Evolutionary conservation across 2,797 vertebrate species (phyloP).

Genomic region (Morelia viridis): DNA sequence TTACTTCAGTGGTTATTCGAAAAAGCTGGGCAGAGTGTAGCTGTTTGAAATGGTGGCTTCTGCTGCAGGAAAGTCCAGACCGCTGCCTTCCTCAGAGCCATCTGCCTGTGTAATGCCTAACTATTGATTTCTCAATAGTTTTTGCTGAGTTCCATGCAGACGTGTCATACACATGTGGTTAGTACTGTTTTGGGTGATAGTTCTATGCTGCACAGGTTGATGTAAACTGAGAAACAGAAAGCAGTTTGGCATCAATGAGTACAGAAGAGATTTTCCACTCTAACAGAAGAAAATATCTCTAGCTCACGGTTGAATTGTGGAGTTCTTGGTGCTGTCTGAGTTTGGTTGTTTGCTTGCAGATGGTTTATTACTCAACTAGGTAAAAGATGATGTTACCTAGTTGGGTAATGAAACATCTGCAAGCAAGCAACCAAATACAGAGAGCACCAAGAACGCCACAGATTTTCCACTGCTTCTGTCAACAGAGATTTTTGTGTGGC

Average conservation of each 20-base stretch:
- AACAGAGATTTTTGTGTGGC: background rate
- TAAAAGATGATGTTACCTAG: background rate
- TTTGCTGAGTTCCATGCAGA: background rate
- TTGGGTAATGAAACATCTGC: background rate
- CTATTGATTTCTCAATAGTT: background rate
- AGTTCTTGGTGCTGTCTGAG: background rate
- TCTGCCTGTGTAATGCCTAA: background rate
- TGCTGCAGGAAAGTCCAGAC: background rate
- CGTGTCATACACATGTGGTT: background rate
- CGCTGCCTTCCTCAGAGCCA: background rate
- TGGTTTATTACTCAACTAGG: background rate
- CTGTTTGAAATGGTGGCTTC: background rate
- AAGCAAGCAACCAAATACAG: background rate
- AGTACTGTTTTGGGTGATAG: background rate
- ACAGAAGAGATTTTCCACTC: background rate
- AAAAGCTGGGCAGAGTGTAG: background rate
- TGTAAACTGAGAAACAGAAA: background rate
- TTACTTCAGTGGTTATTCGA: background rate
- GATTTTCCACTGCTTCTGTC: background rate
- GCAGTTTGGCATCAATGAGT: background rate
- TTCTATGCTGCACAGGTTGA: background rate
- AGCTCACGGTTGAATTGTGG: background rate
- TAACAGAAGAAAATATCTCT: background rate
- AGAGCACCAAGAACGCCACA: background rate
- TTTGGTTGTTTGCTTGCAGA: background rate